phyloP scores from a whole-genome alignment of 64 coral and sea anemone genomes.

The Pocillopora verrucosa region DNA sequence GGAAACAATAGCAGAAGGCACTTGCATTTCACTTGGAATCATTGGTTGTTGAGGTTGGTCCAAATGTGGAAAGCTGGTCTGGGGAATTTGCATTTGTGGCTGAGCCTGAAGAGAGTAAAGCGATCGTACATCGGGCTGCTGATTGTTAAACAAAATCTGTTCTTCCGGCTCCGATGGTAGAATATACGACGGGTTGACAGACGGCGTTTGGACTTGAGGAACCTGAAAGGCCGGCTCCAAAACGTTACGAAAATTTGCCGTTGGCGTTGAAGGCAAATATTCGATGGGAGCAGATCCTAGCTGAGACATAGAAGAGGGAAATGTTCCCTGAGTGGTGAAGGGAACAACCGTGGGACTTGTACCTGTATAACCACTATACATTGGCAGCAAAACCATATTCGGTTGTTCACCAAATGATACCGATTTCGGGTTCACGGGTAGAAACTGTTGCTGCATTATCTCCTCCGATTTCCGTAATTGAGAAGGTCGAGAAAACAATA shows the following conservation, averaged over 20 bases:
- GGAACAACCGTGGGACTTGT: slow-evolving; percentile 1
- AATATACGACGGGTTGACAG: neutral
- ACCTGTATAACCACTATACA: slow-evolving; percentile 14
- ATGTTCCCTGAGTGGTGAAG: neutral
- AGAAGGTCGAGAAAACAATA: neutral
- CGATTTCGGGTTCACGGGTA: slow-evolving; percentile 7
- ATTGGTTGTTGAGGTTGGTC: neutral
- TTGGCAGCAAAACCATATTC: slow-evolving; percentile 17
- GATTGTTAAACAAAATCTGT: slow-evolving; percentile 5
- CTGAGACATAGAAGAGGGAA: slow-evolving; percentile 4
- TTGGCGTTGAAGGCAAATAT: neutral
- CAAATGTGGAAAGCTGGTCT: neutral
- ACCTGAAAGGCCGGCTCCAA: slow-evolving; percentile 14
- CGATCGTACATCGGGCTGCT: slow-evolving; percentile 16
- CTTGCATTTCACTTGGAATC: slow-evolving; percentile 12
- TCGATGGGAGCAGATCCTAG: neutral
- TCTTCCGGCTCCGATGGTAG: neutral
- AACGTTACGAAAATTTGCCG: neutral
- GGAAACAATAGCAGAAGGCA: neutral
- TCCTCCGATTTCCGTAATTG: slow-evolving; percentile 28
- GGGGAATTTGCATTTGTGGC: slow-evolving; percentile 13
- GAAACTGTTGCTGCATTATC: slow-evolving; percentile 22
- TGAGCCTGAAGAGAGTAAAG: slow-evolving; percentile 25
- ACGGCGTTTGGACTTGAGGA: slow-evolving; percentile 35
- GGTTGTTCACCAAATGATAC: slow-evolving; percentile 23